phyloP scores from a whole-genome alignment of 2,797 vertebrate species.

The Lithobates pipiens region DNA sequence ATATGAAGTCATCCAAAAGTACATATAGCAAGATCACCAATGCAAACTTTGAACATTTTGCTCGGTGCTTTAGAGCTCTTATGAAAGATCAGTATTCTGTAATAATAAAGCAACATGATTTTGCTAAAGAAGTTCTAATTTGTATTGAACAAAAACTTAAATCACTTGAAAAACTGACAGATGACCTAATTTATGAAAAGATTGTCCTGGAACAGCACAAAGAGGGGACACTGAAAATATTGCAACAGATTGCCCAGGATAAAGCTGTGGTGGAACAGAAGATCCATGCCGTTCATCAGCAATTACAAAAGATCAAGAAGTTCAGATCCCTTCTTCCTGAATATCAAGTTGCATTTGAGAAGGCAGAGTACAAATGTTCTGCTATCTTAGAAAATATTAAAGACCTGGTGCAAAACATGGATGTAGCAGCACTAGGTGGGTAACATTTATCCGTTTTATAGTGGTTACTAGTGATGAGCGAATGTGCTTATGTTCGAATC shows the following conservation, averaged over 20 bases:
- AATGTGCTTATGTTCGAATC: no score
- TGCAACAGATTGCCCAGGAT: slow-evolving; percentile 59
- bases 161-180: slow-evolving; percentile 49
- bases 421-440: slow-evolving; percentile 56
- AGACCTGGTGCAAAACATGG: slow-evolving; percentile 50
- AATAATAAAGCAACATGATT: slow-evolving; percentile 23
- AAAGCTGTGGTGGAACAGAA: slow-evolving; percentile 61
- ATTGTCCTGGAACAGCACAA: slow-evolving; percentile 57
- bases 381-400: slow-evolving; percentile 53
- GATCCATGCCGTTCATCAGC: slow-evolving; percentile 42
- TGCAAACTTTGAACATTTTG: slow-evolving; percentile 55
- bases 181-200: slow-evolving; percentile 47
- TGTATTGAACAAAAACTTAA: slow-evolving; percentile 34
- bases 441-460: not conserved
- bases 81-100: slow-evolving; percentile 16
- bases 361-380: slow-evolving; percentile 55
- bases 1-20: slow-evolving; percentile 7
- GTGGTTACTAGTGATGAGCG: no score
- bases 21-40: slow-evolving; percentile 54
- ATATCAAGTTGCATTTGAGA: slow-evolving; percentile 58
- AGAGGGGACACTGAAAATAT: slow-evolving; percentile 50
- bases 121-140: slow-evolving; percentile 24
- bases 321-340: slow-evolving; percentile 43
- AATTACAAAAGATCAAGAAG: slow-evolving; percentile 53
- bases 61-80: slow-evolving; percentile 36